Percentiles rank a stretch among this genome's conserved stretches.
Conservation (phyloP, 1,140 invertebrate genomes). For the Drosophila teissieri region DNA sequence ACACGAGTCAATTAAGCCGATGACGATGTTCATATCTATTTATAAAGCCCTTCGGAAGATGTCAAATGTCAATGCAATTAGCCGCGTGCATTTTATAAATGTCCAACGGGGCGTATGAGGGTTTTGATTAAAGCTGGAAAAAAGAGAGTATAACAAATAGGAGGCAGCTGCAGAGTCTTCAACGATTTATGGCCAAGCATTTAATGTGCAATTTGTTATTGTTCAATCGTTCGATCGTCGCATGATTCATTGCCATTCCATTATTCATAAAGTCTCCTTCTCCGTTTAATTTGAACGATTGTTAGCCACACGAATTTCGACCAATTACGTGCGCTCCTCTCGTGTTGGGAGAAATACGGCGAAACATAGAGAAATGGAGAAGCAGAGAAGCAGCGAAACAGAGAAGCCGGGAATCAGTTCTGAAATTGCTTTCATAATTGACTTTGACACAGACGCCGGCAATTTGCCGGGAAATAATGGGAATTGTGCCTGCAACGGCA, state of each 20-base stretch:
- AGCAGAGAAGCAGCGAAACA: neutral
- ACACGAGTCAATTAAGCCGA: constrained; percentile 33
- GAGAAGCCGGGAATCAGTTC: constrained; percentile 28
- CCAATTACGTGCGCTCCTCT: constrained; percentile 35
- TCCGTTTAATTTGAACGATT: constrained; percentile 41
- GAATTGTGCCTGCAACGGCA: constrained; percentile 17
- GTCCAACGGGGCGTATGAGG: constrained; percentile 23
- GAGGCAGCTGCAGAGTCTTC: constrained; percentile 10
- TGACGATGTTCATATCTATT: constrained; percentile 26
- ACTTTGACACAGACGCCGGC: constrained; percentile 67
- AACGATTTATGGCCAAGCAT: constrained; percentile 39
- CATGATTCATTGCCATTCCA: constrained; percentile 48
- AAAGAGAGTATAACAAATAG: neutral
- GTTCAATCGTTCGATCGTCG: constrained; percentile 42
- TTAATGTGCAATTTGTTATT: constrained; percentile 66
- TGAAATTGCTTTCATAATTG: constrained; percentile 63
- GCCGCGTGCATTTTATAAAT: constrained; percentile 20
- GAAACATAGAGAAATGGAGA: constrained; percentile 9
- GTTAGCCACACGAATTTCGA: constrained; percentile 46
- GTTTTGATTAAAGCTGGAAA: constrained; percentile 7
- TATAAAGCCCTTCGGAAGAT: constrained; percentile 36
- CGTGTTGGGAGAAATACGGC: neutral
- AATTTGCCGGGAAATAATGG: constrained; percentile 26
- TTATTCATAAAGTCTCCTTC: constrained; percentile 27
- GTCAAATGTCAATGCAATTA: constrained; percentile 74